Evolutionary conservation across 23 tunicate genomes (phyloP), one percentile per base, ranked within the genome.

Genomic region (Ciona savignyi): DNA sequence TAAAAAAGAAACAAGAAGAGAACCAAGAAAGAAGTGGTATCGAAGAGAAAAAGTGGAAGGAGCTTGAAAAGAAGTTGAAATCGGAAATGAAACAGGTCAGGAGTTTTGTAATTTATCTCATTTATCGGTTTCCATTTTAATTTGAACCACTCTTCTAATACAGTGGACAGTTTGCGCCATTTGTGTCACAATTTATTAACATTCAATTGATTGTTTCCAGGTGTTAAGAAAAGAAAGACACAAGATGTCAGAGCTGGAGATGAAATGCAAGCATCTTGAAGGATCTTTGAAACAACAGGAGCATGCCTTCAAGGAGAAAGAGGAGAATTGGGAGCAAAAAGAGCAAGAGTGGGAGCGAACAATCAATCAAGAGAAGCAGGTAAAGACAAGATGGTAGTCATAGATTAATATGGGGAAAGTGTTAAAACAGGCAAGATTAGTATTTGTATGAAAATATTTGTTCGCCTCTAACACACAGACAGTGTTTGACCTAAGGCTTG

Each of bases 271-370:
- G 27, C 31, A 76, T 26, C 33, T 87, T 25, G 95, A 87, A 66
- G 75, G 81, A 20, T 87, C 86, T 68, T 63, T 87, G 25, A 74
- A 81, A 62, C 74, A 87, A 66, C 95, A 87, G 33, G 95, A 87
- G 69, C 70, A 34, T 30, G 75, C 76, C 48, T 73, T 87, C 20
- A 78, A 81, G 27, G 78, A 70, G 35, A 87, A 81, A 33, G 86
- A 87, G 34, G 33, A 65, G 33, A 86, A 87, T 26, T 32, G 48
- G 27, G 75, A 42, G 23, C 73, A 81, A 32, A 76, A 48, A n/a
- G 85, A 76, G 30, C 70, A 81, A 65, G 86, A 87, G 33, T 33
- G 56, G 1, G 80, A 80, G 49, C 63, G 63, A 51, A 76, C 48
- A 2, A 21, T 87, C 32, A 70, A 73, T 60, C 82, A 81, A 24